These are phyloP conservation scores for Chamaetylas fuelleborni DNA, from an alignment of 2,113 vertebrate species.

Conservation along the genomic window DNA sequence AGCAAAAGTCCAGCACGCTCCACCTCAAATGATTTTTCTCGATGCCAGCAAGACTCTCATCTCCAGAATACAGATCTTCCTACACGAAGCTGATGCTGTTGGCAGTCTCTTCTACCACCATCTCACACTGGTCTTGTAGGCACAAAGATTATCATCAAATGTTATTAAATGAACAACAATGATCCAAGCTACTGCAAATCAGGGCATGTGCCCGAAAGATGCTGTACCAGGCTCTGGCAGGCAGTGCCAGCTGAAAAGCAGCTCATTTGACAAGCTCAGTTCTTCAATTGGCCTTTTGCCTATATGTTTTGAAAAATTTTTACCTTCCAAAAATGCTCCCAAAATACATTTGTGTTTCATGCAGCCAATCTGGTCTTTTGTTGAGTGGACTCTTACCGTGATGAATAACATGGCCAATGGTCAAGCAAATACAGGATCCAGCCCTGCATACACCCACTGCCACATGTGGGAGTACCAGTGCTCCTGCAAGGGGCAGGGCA, in stretches of 20 bases:
- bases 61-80: not conserved
- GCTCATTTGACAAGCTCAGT: not conserved
- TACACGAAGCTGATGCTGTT: not conserved
- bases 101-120: not conserved
- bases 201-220: not conserved
- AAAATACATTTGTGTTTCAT: not conserved
- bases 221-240: not conserved
- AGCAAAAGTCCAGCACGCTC: not conserved
- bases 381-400: not conserved
- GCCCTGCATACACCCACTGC: too few species aligned
- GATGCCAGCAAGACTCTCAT: accelerated
- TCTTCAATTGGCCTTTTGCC: not conserved
- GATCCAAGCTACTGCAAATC: not conserved
- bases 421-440: not conserved
- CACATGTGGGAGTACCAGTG: accelerated
- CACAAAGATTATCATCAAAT: not conserved
- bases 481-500: not conserved
- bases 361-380: not conserved
- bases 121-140: not conserved
- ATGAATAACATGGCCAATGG: not conserved
- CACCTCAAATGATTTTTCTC: accelerated
- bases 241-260: not conserved
- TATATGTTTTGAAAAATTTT: not conserved
- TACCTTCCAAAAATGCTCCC: not conserved
- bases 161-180: not conserved